Evolutionary conservation across 2,113 vertebrate genomes (phyloP).

Genomic region (Capreolus pygargus): DNA sequence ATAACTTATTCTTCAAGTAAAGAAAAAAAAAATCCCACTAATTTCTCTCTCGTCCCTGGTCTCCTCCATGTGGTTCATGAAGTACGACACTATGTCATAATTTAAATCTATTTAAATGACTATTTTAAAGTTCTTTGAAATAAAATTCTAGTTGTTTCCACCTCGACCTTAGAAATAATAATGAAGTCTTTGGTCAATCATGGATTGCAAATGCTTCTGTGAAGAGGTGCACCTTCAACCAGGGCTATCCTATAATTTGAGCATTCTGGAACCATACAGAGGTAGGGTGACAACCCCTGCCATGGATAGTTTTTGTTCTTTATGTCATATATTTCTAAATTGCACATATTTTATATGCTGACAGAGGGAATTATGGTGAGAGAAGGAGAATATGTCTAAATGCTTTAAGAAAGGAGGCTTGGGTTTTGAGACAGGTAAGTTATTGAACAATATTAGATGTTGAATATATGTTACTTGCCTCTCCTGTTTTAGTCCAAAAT

Average conservation of each 20-base stretch:
- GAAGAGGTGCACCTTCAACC: background rate
- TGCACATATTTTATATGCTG: background rate
- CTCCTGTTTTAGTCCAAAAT: background rate
- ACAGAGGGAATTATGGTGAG: background rate
- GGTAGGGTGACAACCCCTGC: background rate
- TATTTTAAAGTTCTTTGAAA: constrained; percentile 3
- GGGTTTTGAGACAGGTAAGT: background rate
- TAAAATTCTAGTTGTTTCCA: constrained; percentile 6
- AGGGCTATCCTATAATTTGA: background rate
- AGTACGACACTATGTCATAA: constrained; percentile 44
- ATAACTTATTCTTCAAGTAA: constrained; percentile 36
- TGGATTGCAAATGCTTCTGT: background rate
- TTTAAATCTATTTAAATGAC: constrained; percentile 57
- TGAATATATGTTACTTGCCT: background rate
- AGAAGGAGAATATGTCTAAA: background rate
- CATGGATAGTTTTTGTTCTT: background rate
- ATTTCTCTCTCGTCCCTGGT: constrained; percentile 39
- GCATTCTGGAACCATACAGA: background rate
- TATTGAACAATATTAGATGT: background rate
- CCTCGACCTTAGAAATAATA: constrained; percentile 7
- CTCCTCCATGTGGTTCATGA: constrained; percentile 40
- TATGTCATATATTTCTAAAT: background rate
- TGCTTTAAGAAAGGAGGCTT: background rate
- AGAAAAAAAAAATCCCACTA: constrained; percentile 3
- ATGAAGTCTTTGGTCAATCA: background rate